Evolutionary conservation across 2,888 invertebrate genomes (phyloP).

Genomic region (Eupithecia insigniata): DNA sequence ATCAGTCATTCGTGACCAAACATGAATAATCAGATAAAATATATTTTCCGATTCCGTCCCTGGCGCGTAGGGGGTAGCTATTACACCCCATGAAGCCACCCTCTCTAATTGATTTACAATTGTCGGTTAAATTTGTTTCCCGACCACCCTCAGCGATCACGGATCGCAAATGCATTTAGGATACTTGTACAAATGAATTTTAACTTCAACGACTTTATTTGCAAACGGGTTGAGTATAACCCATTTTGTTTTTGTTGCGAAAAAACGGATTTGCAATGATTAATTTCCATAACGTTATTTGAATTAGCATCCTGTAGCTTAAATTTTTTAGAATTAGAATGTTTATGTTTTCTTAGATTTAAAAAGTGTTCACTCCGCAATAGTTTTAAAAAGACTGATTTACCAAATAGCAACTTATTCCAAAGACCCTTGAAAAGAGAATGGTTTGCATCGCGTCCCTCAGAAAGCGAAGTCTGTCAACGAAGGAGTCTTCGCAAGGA

Average conservation of each 20-base stretch:
- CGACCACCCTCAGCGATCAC: slow-evolving; percentile 77
- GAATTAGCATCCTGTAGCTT: not conserved
- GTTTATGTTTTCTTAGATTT: not conserved
- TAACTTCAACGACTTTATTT: slow-evolving; percentile 30
- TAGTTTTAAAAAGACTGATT: not conserved
- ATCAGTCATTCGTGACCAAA: slow-evolving; percentile 12
- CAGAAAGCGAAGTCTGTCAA: slow-evolving; percentile 50
- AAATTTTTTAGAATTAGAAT: not conserved
- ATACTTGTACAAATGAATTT: slow-evolving; percentile 45
- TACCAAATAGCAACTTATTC: not conserved
- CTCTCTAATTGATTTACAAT: slow-evolving; percentile 84
- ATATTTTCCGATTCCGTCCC: slow-evolving; percentile 61
- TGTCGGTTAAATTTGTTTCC: slow-evolving; percentile 84
- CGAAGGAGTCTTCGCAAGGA: slow-evolving; percentile 47
- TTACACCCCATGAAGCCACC: slow-evolving; percentile 80
- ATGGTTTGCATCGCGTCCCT: slow-evolving; percentile 28
- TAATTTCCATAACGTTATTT: not conserved
- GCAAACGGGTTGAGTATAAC: slow-evolving; percentile 20
- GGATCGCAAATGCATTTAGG: slow-evolving; percentile 72
- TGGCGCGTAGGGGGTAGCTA: slow-evolving; percentile 67
- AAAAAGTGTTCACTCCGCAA: not conserved
- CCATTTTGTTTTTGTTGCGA: not conserved
- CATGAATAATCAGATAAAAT: slow-evolving; percentile 31
- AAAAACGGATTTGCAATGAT: not conserved
- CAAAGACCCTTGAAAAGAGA: not conserved